phyloP scores from a whole-genome alignment of 2,888 invertebrate species.

The Noctua janthe region DNA sequence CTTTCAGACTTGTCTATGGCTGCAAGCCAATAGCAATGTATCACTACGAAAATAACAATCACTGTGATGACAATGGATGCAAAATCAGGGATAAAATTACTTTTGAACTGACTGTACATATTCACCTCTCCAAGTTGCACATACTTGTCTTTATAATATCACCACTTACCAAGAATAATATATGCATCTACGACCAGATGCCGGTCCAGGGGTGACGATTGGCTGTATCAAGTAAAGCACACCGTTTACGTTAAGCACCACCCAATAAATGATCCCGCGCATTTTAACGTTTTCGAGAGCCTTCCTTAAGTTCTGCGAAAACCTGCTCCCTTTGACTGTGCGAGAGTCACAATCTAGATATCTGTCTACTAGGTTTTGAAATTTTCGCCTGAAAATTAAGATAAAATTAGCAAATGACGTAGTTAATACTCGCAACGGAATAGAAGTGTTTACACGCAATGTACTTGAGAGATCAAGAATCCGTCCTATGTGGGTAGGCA shows the following conservation, averaged over 20 bases:
- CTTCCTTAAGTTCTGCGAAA: conserved; percentile 68
- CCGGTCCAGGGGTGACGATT: conserved; percentile 72
- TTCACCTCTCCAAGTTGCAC: background rate
- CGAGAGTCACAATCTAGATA: conserved; percentile 70
- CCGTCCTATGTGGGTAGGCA: too few species aligned
- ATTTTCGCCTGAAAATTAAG: conserved; percentile 68
- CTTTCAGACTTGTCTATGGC: background rate
- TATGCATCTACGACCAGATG: conserved; percentile 73
- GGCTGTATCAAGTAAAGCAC: conserved; percentile 69
- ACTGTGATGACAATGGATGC: background rate
- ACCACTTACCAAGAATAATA: conserved; percentile 71
- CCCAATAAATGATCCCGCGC: conserved; percentile 74
- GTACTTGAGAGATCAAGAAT: too few species aligned
- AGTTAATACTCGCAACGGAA: background rate
- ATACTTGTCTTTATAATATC: too few species aligned
- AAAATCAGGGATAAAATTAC: background rate
- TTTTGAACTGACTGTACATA: background rate
- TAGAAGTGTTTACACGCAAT: background rate
- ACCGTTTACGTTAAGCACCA: conserved; percentile 70
- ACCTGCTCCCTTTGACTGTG: conserved; percentile 67
- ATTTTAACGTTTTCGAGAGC: conserved; percentile 72
- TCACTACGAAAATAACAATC: too few species aligned
- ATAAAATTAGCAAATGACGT: conserved; percentile 20
- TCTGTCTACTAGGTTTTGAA: conserved; percentile 68
- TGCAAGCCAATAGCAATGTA: background rate